These are phyloP conservation scores for Amia ocellicauda DNA, from an alignment of 2,113 vertebrate genomes.

Conservation along the genomic window DNA sequence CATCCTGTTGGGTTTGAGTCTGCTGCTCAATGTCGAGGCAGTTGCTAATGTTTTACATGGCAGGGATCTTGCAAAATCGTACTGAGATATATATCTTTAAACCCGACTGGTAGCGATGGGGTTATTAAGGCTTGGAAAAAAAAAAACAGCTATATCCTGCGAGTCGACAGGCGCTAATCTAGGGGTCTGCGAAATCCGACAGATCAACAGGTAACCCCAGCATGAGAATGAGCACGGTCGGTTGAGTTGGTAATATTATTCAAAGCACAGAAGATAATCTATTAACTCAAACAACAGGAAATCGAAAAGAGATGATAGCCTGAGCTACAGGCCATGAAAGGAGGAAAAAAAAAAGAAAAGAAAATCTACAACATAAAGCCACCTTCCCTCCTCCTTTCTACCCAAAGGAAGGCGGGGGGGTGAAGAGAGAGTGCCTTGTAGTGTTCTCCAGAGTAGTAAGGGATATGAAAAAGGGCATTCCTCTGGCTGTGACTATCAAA, in stretches of 20 bases:
- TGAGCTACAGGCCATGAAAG: constrained; percentile 33
- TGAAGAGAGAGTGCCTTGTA: not conserved
- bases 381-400: too few relatives aligned
- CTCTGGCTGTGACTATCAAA: constrained; percentile 24
- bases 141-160: too few relatives aligned
- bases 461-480: constrained; percentile 26
- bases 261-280: constrained; percentile 33
- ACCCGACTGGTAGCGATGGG: too few relatives aligned
- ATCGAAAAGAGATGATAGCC: constrained; percentile 36
- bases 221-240: not conserved
- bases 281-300: constrained; percentile 40
- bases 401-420: not conserved
- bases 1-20: too few relatives aligned
- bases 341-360: constrained; percentile 35
- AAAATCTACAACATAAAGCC: too few relatives aligned
- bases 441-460: constrained; percentile 10
- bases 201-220: not conserved
- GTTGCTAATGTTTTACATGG: too few relatives aligned
- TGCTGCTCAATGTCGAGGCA: too few relatives aligned
- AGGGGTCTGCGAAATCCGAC: not conserved
- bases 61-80: too few relatives aligned
- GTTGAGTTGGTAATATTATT: not conserved
- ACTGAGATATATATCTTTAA: too few relatives aligned
- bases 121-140: too few relatives aligned
- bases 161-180: not conserved